A percentile compares a stretch with the other conserved stretches of the same genome.
phyloP scores from a whole-genome alignment of 1,140 invertebrate genomes.

The Temnothorax curvispinosus region DNA sequence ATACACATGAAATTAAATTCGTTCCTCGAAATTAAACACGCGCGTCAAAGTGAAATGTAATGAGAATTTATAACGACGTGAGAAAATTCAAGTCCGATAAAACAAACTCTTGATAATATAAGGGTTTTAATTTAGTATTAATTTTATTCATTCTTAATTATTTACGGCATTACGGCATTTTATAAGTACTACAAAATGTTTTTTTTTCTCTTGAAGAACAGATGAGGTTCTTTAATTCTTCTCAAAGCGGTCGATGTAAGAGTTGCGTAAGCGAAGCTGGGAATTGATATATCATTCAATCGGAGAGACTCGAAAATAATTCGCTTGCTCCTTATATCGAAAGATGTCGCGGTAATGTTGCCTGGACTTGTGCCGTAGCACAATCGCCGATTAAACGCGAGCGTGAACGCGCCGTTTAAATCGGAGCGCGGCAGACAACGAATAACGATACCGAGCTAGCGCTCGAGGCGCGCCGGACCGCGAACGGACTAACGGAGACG shows the following conservation, averaged over 20 bases:
- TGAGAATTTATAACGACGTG: neutral
- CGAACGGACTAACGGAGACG: neutral
- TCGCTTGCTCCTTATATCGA: neutral
- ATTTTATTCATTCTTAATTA: neutral
- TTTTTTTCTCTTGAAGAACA: neutral
- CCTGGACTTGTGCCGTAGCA: neutral
- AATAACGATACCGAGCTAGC: neutral
- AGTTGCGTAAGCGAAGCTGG: neutral
- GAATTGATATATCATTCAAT: neutral
- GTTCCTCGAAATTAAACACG: neutral
- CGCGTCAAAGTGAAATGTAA: neutral
- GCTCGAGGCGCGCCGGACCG: neutral
- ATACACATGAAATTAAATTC: neutral
- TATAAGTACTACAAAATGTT: neutral
- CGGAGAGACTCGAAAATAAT: neutral
- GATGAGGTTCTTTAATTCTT: neutral
- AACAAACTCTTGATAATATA: neutral
- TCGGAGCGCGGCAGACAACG: neutral
- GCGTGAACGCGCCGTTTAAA: neutral
- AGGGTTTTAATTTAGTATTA: neutral
- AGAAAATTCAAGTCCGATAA: neutral
- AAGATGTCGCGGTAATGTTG: neutral
- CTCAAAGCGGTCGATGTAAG: neutral
- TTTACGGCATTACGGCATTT: neutral
- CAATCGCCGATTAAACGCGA: neutral